A percentile compares a stretch with the other conserved stretches of the same genome.
phyloP scores from a whole-genome alignment of 2,113 vertebrate genomes.

The Chaetops frenatus region DNA sequence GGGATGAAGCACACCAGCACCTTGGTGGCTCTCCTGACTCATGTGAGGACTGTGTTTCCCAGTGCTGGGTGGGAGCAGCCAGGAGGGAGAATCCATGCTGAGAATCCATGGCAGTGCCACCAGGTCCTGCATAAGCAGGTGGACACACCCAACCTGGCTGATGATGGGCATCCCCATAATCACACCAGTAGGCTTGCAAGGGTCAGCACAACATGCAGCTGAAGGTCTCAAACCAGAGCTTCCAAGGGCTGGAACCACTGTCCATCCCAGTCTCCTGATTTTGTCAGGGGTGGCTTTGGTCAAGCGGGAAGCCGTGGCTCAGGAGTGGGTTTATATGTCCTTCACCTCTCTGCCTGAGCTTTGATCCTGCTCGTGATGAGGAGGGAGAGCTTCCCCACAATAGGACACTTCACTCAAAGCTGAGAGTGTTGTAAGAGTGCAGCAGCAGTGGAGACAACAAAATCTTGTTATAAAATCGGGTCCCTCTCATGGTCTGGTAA shows the following conservation, averaged over 20 bases:
- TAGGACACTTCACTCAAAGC: neutral
- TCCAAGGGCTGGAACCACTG: neutral
- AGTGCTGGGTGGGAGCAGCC: neutral
- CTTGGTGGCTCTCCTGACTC: neutral
- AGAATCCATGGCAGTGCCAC: neutral
- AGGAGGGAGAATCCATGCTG: neutral
- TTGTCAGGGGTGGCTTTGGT: neutral
- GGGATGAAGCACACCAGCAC: neutral
- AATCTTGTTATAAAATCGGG: neutral
- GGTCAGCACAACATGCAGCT: neutral
- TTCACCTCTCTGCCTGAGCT: neutral
- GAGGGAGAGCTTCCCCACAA: neutral
- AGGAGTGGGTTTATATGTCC: neutral
- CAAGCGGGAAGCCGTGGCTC: neutral
- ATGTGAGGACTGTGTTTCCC: rapidly evolving
- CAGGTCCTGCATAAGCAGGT: neutral
- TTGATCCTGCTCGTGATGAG: neutral
- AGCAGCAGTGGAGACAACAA: neutral
- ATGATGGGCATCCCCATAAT: neutral
- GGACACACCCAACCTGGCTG: rapidly evolving
- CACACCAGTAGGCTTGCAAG: neutral
- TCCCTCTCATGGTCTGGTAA: neutral
- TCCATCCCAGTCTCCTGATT: neutral
- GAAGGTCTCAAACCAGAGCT: neutral
- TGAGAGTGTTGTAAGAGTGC: neutral